phyloP scores from a whole-genome alignment of 2,888 invertebrate species.

The Athalia circularis region DNA sequence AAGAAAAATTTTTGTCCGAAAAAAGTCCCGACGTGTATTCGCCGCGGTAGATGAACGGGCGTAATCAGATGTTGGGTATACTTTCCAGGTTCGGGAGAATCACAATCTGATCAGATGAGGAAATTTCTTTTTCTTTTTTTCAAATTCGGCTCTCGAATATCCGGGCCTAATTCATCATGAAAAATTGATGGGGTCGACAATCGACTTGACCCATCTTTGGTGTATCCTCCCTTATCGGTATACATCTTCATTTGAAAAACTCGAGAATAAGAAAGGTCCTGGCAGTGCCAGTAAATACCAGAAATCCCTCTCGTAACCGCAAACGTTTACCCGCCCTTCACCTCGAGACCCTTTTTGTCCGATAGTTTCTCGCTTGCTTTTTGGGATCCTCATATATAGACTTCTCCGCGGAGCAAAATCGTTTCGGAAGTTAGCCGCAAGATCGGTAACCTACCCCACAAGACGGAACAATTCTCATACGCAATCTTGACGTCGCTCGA shows the following conservation, averaged over 20 bases:
- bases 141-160: not conserved
- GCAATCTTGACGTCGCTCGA: constrained; percentile 3
- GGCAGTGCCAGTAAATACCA: constrained; percentile 55
- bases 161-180: constrained; percentile 7
- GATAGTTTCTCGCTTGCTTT: constrained; percentile 22
- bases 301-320: constrained; percentile 58
- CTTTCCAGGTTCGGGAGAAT: too few relatives aligned
- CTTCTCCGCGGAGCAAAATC: too few relatives aligned
- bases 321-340: constrained; percentile 62
- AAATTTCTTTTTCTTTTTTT: not conserved
- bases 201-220: constrained; percentile 23
- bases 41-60: too few relatives aligned
- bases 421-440: not conserved
- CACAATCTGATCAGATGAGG: too few relatives aligned
- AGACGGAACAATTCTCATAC: not conserved
- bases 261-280: constrained; percentile 49
- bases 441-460: not conserved
- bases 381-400: not conserved
- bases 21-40: too few relatives aligned
- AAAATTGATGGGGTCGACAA: constrained; percentile 3
- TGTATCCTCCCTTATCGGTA: not conserved
- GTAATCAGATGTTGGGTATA: too few relatives aligned
- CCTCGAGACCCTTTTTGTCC: not conserved
- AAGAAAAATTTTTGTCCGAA: too few relatives aligned
- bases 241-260: constrained; percentile 19